These are phyloP conservation scores for Procavia capensis DNA, from an alignment of 2,113 vertebrate species.

Conservation along the genomic window DNA sequence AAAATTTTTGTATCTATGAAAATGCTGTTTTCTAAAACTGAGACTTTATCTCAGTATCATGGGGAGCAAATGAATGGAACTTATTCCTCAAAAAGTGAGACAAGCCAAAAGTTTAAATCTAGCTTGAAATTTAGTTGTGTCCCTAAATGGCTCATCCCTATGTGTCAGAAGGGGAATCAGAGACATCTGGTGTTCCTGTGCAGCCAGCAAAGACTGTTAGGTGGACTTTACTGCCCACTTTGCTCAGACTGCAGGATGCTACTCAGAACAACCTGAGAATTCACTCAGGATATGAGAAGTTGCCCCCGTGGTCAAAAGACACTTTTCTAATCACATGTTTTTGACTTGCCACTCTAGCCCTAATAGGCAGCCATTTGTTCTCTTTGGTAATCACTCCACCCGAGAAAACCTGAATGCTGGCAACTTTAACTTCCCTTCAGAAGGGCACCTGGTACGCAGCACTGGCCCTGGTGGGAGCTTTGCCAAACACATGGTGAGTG, in stretches of 20 bases:
- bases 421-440: slow-evolving; percentile 96
- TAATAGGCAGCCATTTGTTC: slow-evolving; percentile 93
- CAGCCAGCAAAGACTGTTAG: not conserved
- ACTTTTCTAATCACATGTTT: slow-evolving; percentile 51
- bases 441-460: slow-evolving; percentile 95
- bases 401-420: slow-evolving; percentile 92
- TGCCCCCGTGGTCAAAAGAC: not conserved
- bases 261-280: not conserved
- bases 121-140: not conserved
- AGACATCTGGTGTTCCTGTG: not conserved
- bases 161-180: not conserved
- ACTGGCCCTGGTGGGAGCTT: slow-evolving; percentile 90
- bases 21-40: not conserved
- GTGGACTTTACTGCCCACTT: not conserved
- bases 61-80: not conserved
- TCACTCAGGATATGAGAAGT: not conserved
- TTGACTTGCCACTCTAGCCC: slow-evolving; percentile 85
- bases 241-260: not conserved
- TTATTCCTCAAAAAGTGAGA: slow-evolving; percentile 3
- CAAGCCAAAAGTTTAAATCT: slow-evolving; percentile 19
- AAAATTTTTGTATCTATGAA: slow-evolving; percentile 39
- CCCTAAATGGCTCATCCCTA: not conserved
- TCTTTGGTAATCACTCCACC: slow-evolving; percentile 95
- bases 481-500: slow-evolving; percentile 95
- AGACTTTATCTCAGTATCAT: not conserved